Percentiles rank a stretch among this genome's conserved stretches.
Conservation (phyloP, 1,140 invertebrate species). For the Laupala kohalensis region DNA sequence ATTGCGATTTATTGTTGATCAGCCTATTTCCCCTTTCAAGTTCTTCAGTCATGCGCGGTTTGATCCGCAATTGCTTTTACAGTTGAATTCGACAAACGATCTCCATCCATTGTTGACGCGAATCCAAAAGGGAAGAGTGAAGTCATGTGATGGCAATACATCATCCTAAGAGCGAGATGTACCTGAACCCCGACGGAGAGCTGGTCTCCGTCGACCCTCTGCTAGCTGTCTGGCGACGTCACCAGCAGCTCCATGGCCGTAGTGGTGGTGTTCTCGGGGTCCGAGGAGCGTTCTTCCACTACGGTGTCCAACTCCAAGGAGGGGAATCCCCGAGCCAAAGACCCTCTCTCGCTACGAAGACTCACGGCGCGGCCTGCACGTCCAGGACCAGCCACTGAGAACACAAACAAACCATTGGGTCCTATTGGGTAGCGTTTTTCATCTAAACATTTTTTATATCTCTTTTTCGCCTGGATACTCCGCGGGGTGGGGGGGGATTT, state of each 20-base stretch:
- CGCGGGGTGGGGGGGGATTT: too few relatives aligned
- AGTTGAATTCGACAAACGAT: neutral
- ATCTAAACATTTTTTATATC: too few relatives aligned
- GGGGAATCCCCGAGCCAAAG: slow-evolving; percentile 47
- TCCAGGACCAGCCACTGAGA: slow-evolving; percentile 8
- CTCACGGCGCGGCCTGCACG: slow-evolving; percentile 41
- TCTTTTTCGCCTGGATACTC: too few relatives aligned
- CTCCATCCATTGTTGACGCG: neutral
- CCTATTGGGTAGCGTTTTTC: too few relatives aligned
- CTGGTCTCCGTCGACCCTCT: neutral
- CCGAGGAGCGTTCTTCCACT: slow-evolving; percentile 61
- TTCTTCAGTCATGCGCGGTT: too few relatives aligned
- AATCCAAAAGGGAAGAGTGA: neutral
- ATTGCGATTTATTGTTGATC: too few relatives aligned
- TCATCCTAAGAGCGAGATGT: neutral
- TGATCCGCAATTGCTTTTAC: too few relatives aligned
- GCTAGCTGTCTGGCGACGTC: slow-evolving; percentile 13
- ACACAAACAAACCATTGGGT: neutral
- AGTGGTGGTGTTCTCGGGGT: slow-evolving; percentile 46
- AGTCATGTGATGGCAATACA: neutral
- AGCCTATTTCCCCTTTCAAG: too few relatives aligned
- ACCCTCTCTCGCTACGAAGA: slow-evolving; percentile 38
- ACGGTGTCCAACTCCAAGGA: slow-evolving; percentile 66
- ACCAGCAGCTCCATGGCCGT: neutral
- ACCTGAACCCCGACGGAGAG: slow-evolving; percentile 8